Base-by-base conservation (phyloP, 2,888 invertebrate genomes). In the Melieria crassipennis region DNA sequence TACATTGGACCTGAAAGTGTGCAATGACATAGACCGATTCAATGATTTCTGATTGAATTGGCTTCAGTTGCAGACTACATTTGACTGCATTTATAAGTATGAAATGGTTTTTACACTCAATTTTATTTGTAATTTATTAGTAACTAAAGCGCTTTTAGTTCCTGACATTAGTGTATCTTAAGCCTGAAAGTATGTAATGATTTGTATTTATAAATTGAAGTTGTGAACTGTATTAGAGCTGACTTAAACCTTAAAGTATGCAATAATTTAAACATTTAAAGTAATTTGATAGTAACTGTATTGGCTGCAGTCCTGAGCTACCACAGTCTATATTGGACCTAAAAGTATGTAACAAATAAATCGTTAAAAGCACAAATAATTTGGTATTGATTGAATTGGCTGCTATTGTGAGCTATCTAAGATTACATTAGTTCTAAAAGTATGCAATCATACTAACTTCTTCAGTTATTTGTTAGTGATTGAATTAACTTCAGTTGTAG, bases 161-260 rank as follows among this genome's bases (percentile, higher is more conserved):
- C 30, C 30, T 30, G 30, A 30, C 30, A 30, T 30, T 30, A 30
- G 30, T 30, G 30, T 30, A 30, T 4, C 4, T n/a, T 7, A 4
- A 2, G 43, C 50, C 64, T 43, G 50, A 5, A 64, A 64, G 64
- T 64, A 52, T 52, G 64, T 43, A 30, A 30, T 30, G 30, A 30
- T 30, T 30, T 30, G 30, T 30, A 30, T 52, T 4, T 10, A 45
- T 4, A 42, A 50, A 42, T n/a, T 52, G 42, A 6, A 64, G 52
- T 50, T 42, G 43, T 1, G n/a, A 30, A 30, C 1, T 30, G 30
- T 3, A 30, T 30, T 30, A 30, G 3, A 3, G 30, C 2, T 30
- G 30, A 30, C 30, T 30, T 3, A 30, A 9, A 5, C 57, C 30
- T 57, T 7, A 57, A 13, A 57, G 57, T 30, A 16, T 6, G 30